Percentiles rank a stretch among this genome's conserved stretches.
phyloP scores from a whole-genome alignment of 2,113 vertebrate genomes.

The Alligator mississippiensis region DNA sequence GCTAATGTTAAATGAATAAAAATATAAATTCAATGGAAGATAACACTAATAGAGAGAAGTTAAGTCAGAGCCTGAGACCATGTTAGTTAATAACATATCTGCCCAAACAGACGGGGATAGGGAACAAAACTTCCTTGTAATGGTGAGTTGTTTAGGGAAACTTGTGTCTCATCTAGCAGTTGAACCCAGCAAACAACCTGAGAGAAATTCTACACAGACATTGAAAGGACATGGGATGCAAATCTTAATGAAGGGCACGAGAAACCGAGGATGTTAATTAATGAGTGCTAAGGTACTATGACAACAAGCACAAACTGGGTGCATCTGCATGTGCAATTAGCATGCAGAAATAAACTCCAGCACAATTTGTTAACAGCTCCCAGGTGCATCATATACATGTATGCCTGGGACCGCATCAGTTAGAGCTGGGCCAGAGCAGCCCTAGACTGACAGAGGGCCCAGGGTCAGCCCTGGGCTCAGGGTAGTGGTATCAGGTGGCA shows the following conservation, averaged over 20 bases:
- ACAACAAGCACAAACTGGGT: background rate
- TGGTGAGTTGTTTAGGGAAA: background rate
- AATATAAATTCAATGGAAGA: background rate
- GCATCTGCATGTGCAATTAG: background rate
- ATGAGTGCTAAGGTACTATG: background rate
- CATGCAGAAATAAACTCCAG: background rate
- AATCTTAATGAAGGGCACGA: background rate
- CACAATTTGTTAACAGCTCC: background rate
- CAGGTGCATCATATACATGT: too few species aligned
- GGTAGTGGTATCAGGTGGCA: too few species aligned
- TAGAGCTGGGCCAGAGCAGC: too few species aligned
- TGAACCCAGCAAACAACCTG: background rate
- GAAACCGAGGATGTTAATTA: background rate
- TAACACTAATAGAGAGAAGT: background rate
- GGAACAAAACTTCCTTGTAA: background rate
- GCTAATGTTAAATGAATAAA: background rate
- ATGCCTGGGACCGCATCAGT: too few species aligned
- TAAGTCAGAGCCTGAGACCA: background rate
- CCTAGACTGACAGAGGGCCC: too few species aligned
- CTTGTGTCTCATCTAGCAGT: fast-evolving
- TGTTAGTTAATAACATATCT: background rate
- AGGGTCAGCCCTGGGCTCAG: too few species aligned
- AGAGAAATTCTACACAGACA: background rate
- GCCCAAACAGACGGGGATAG: background rate
- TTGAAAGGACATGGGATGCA: background rate